Percentiles rank a stretch among this genome's conserved stretches.
phyloP scores from a whole-genome alignment of 2,797 vertebrate genomes.

The Spondyliosoma cantharus region DNA sequence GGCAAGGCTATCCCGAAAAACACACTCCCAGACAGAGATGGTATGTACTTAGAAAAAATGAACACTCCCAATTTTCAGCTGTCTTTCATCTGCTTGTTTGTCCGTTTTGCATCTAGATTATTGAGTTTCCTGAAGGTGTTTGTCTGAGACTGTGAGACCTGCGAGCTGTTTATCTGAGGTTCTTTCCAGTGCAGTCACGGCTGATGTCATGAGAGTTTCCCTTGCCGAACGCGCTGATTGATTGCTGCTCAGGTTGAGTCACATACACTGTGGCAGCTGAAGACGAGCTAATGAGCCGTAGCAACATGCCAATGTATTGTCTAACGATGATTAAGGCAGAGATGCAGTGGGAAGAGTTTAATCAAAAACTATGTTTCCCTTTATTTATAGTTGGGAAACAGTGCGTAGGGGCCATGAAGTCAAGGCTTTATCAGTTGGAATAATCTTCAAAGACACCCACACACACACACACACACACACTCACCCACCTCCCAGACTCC shows the following conservation, averaged over 20 bases:
- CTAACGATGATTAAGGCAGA: conserved; percentile 46
- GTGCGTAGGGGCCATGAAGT: background rate
- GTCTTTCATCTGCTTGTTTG: conserved; percentile 35
- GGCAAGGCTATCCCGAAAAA: conserved; percentile 50
- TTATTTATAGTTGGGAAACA: conserved; percentile 37
- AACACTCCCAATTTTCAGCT: conserved; percentile 27
- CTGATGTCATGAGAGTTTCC: conserved; percentile 43
- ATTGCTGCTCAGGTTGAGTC: conserved; percentile 26
- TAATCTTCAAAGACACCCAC: conserved; percentile 52
- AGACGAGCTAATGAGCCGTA: conserved; percentile 34
- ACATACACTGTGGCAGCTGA: background rate
- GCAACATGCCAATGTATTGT: conserved; percentile 27
- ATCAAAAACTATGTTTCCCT: conserved; percentile 31
- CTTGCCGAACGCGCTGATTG: conserved; percentile 24
- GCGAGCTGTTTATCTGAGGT: conserved; percentile 50
- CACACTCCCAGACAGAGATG: conserved; percentile 45
- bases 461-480: conserved; percentile 23
- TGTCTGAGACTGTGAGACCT: conserved; percentile 24
- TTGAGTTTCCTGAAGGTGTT: background rate
- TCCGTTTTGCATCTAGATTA: conserved; percentile 32
- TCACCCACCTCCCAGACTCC: conserved; percentile 16
- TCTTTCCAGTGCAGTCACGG: conserved; percentile 50
- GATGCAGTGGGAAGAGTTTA: conserved; percentile 22
- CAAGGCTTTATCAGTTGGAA: conserved; percentile 52
- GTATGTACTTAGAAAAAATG: conserved; percentile 68